Percentiles rank a stretch among this genome's conserved stretches.
phyloP scores from a whole-genome alignment of 2,797 vertebrate genomes.

The Ceryle rudis region DNA sequence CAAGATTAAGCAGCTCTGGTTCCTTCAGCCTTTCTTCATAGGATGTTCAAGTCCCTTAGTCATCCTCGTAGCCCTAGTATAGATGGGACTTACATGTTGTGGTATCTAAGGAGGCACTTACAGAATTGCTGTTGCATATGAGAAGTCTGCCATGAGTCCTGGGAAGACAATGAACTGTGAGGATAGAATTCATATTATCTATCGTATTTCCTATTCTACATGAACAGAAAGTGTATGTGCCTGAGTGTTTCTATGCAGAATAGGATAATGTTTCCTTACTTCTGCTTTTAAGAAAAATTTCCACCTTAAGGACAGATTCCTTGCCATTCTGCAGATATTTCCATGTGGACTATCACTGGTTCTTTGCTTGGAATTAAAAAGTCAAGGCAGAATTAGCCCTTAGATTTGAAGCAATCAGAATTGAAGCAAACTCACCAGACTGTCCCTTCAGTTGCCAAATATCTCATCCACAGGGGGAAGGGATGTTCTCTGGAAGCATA shows the following conservation, averaged over 20 bases:
- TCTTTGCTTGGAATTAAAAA: background rate
- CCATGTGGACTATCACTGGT: background rate
- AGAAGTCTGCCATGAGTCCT: background rate
- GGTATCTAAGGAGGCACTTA: background rate
- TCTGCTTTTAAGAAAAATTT: background rate
- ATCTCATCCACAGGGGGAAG: background rate
- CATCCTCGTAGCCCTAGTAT: too few relatives aligned
- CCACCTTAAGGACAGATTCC: background rate
- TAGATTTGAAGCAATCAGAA: background rate
- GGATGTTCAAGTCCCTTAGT: too few relatives aligned
- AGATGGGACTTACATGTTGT: fast-evolving
- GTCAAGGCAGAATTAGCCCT: background rate
- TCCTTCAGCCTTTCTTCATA: too few relatives aligned
- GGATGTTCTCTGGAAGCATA: background rate
- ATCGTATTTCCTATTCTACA: background rate
- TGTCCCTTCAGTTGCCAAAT: background rate
- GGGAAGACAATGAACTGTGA: background rate
- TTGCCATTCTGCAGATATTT: background rate
- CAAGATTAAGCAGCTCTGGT: too few relatives aligned
- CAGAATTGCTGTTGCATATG: background rate
- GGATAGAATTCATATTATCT: background rate
- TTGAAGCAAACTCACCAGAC: fast-evolving
- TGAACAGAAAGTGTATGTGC: background rate
- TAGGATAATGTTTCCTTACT: background rate
- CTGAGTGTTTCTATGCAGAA: background rate